Evolutionary conservation across 1,140 invertebrate species (phyloP), one percentile per base, ranked within the genome.

Genomic region (Hesperophylax magnus): DNA sequence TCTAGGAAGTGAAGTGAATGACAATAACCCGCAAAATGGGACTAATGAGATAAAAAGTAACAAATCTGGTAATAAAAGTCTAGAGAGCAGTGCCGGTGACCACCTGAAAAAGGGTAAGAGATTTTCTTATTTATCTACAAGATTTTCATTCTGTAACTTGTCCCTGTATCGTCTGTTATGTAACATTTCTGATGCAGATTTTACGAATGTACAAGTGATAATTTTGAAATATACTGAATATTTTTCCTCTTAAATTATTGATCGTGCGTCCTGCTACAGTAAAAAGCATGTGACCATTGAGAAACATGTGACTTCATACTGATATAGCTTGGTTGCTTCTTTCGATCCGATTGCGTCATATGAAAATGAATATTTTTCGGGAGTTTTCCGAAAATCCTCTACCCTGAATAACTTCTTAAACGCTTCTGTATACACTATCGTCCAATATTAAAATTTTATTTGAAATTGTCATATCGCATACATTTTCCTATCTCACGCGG

Each of bases 1-100:
- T 88, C 88, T 89, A 85, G 89, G 88, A 88, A 88, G 88, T 90
- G 88, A 89, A 89, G 89, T 90, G 89, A 89, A 89, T 87, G 88
- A 89, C 86, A 89, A 88, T 87, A 86, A 86, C 85, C 83, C 87
- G 71, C 88, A 88, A 88, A 87, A 87, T 86, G 78, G 86, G 81
- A 85, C 88, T 72, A 87, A 88, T 85, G 89, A 89, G 88, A 88
- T 90, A 88, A 90, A 90, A 90, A 89, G 88, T 88, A 87, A 87
- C 80, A 86, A 88, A 81, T 85, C 86, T 82, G 86, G 79, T 72
- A 88, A 83, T 85, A 87, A 86, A 85, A 85, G 87, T 85, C 88
- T 84, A 82, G 88, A 87, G 78, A 87, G 87, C 86, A 86, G 86
- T 86, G 83, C 80, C 82, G 85, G 84, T 81, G 88, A 88, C 72